Base-by-base conservation (phyloP, 2,113 vertebrate genomes). In the Cepphus grylle region DNA sequence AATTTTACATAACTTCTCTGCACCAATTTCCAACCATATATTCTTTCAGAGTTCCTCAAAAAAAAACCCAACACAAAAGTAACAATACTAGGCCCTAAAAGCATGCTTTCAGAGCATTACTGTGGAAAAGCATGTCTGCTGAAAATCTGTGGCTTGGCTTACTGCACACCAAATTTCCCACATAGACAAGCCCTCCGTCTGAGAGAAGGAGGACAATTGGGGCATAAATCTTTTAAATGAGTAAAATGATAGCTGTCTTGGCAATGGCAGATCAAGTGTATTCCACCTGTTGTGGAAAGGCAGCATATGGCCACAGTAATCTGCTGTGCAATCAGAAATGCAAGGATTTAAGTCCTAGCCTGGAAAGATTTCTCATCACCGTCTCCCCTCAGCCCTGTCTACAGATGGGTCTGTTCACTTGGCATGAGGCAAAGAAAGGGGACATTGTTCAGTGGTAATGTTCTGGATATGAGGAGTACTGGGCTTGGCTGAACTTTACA, bases 181-280 rank as follows among this genome's bases (percentile, higher is more conserved):
- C 81, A 58, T 63, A 96, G 38, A 65, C 82, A 67, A 83, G 27
- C 61, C 27, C 73, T 84, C 86, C 2, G 3, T 79, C 82, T 93
- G 92, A 90, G 26, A 86, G 63, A 81, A 78, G 67, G 59, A 96
- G 76, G 95, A 94, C 86, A 84, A 95, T 84, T 88, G 88, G 52
- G 65, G 22, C 65, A 96, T 96, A 92, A 96, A 96, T 96, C 92
- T 95, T 96, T 59, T 76, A 79, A 84, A 93, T 90, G 55, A 95
- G 92, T 95, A 94, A 97, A 97, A 95, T 94, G 94, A 96, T 93
- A 93, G 92, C 92, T 97, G 90, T 92, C 90, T 96, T 96, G 86
- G 91, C 90, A 81, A 40, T 92, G 83, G 91, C 86, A 92, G 72
- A 81, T 90, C 91, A 94, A 95, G 92, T 86, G 45, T 92, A 86